A percentile compares a stretch with the other conserved stretches of the same genome.
Evolutionary conservation across 2,888 invertebrate genomes (phyloP).

Genomic region (Limnephilus marmoratus): DNA sequence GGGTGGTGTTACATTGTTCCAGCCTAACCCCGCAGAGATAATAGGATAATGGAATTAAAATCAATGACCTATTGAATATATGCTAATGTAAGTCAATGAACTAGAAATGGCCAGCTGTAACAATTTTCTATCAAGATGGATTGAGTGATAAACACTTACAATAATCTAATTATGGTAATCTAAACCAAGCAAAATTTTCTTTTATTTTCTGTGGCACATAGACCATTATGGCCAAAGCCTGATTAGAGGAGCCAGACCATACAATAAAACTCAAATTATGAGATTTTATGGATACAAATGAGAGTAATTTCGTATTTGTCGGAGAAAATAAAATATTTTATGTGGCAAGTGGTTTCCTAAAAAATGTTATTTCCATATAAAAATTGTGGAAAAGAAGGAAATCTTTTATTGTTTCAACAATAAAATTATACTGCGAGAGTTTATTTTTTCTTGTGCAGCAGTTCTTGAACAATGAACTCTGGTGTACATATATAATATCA

Average conservation of each 20-base stretch:
- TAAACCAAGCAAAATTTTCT: neutral
- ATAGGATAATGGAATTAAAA: neutral
- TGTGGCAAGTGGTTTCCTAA: neutral
- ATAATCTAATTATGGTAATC: neutral
- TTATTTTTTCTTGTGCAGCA: neutral
- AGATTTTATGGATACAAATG: conserved; percentile 2
- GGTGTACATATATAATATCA: neutral
- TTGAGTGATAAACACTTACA: neutral
- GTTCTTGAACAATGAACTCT: neutral
- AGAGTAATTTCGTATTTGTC: neutral
- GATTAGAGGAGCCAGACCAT: neutral
- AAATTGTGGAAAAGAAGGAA: neutral
- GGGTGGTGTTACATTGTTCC: neutral
- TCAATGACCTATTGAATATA: neutral
- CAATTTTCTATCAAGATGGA: neutral
- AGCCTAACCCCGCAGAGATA: neutral
- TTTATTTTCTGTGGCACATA: neutral
- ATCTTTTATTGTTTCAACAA: neutral
- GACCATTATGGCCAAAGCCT: neutral
- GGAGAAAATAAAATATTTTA: neutral
- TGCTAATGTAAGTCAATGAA: neutral
- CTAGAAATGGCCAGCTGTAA: neutral
- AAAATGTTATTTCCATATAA: neutral
- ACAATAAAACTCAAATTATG: neutral
- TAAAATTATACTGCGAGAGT: neutral